phyloP scores from a whole-genome alignment of 2,888 invertebrate species.

The Mantis religiosa region DNA sequence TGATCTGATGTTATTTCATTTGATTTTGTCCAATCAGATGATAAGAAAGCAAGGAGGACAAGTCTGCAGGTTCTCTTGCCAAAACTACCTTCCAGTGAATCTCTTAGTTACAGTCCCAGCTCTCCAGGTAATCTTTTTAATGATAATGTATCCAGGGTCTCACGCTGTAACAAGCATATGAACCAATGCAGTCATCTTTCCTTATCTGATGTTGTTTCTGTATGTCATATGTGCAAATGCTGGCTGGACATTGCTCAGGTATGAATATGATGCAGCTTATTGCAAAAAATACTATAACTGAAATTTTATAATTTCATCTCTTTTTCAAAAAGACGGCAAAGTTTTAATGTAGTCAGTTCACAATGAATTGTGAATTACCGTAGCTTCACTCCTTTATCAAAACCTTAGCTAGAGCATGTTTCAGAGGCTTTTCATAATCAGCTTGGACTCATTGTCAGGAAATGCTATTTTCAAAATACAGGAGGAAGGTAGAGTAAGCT shows the following conservation, averaged over 20 bases:
- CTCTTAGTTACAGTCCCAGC: constrained; percentile 55
- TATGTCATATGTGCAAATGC: neutral
- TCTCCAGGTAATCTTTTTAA: constrained; percentile 50
- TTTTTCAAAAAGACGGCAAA: no score
- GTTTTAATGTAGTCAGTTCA: no score
- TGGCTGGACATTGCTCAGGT: neutral
- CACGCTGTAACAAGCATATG: neutral
- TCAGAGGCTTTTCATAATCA: no score
- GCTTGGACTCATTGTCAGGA: no score
- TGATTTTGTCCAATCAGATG: constrained; percentile 21
- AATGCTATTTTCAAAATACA: no score
- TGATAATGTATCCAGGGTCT: constrained; percentile 14
- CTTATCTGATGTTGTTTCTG: neutral
- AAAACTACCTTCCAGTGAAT: constrained; percentile 56
- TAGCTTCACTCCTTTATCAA: no score
- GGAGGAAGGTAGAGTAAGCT: no score
- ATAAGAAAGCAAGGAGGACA: constrained; percentile 47
- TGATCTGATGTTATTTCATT: neutral
- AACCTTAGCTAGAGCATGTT: no score
- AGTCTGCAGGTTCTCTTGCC: constrained; percentile 51
- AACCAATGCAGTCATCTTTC: neutral
- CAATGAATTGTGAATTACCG: no score
- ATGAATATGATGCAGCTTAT: neutral
- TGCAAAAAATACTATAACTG: neutral
- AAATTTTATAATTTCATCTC: no score